Conservation (phyloP, 2,888 invertebrate genomes). For the Acanthacorydalis orientalis region DNA sequence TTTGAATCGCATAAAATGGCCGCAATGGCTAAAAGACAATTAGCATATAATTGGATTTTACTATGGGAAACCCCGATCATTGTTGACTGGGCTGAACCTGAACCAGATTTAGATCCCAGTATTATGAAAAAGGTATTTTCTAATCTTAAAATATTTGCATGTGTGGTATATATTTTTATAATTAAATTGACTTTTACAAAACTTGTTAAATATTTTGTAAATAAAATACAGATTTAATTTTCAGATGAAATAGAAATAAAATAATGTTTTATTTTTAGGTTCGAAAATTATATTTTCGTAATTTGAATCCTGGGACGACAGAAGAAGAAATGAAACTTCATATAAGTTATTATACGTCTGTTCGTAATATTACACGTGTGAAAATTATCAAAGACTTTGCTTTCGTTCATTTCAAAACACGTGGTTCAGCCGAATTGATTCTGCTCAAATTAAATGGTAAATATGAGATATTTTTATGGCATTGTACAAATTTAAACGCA, state of each 20-base stretch:
- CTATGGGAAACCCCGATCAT: conserved; percentile 51
- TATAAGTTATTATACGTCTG: no score
- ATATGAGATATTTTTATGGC: conserved; percentile 4
- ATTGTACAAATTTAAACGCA: not conserved
- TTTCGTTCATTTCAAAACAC: conserved; percentile 35
- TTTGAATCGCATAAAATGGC: conserved; percentile 62
- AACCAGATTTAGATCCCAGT: conserved; percentile 53
- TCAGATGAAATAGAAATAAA: not conserved
- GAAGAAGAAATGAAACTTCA: conserved; percentile 31
- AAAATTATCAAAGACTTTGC: conserved; percentile 39
- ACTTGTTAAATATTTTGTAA: no score
- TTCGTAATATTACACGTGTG: no score
- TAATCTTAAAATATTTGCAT: conserved; percentile 7
- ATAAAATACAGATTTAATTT: not conserved
- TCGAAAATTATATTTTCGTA: conserved; percentile 55
- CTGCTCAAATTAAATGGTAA: conserved; percentile 18
- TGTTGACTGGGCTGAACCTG: conserved; percentile 80
- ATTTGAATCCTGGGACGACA: conserved; percentile 37
- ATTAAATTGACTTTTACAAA: no score
- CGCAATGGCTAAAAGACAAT: conserved; percentile 48
- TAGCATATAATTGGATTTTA: conserved; percentile 42
- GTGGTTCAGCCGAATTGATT: conserved; percentile 28
- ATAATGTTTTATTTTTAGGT: conserved; percentile 38
- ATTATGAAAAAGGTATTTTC: conserved; percentile 42
- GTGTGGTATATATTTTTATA: not conserved